Conservation (phyloP, 2,113 vertebrate genomes). For the western clawed frog (Xenopus tropicalis) region UCB_Xtro_10.0 CM004445.2:114287501-114288000, state of each 20-base stretch:
- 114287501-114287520: no score
- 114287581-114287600: no score
- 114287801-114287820: conserved; percentile 74
- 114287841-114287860: conserved; percentile 78
- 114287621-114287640: no score
- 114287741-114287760: conserved; percentile 69
- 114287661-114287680: conserved; percentile 58
- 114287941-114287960: conserved; percentile 59
- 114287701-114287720: conserved; percentile 59
- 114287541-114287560: no score
- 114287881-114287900: conserved; percentile 83
- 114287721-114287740: conserved; percentile 71
- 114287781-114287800: conserved; percentile 73
- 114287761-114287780: conserved; percentile 75
- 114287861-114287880: conserved; percentile 81
- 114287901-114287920: conserved; percentile 78
- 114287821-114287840: conserved; percentile 80
- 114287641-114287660: no score
- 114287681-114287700: conserved; percentile 53
- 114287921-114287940: conserved; percentile 80
- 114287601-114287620: no score
- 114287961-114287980: conserved; percentile 74
- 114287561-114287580: no score
- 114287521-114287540: no score
- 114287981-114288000: conserved; percentile 78